These are phyloP conservation scores for Conus canariensis DNA, from an alignment of 2,888 invertebrate species.

Conservation along the genomic window DNA sequence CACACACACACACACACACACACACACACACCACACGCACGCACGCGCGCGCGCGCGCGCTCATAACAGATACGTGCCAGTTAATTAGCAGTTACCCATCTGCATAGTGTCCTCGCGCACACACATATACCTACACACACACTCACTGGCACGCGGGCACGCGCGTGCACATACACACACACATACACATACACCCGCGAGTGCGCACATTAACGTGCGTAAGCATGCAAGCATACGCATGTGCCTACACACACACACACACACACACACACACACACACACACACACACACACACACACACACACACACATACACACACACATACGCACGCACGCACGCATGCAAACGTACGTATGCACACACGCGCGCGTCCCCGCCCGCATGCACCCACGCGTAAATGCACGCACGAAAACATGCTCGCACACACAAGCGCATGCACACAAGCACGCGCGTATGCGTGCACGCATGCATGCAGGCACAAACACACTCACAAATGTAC, in stretches of 20 bases:
- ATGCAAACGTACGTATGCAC: neutral
- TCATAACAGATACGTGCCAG: neutral
- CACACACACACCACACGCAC: no score
- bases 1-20: no score
- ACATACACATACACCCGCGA: no score
- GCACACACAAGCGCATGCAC: neutral
- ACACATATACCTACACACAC: no score
- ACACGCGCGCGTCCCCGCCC: no score
- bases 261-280: constrained; percentile 22
- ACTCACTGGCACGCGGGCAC: no score
- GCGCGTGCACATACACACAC: no score
- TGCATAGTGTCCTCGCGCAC: no score
- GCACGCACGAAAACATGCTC: no score
- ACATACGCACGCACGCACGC: neutral
- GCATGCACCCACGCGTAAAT: no score
- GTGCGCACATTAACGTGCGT: neutral
- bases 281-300: constrained; percentile 4
- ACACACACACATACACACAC: neutral
- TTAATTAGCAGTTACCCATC: no score
- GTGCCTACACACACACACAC: neutral
- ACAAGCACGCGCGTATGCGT: neutral
- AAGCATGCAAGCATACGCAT: no score
- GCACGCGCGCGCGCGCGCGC: neutral
- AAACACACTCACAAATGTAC: neutral
- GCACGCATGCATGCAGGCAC: neutral